Evolutionary conservation across 2,888 invertebrate genomes (phyloP), one percentile per base, ranked within the genome.

Genomic region (Leucania comma): DNA sequence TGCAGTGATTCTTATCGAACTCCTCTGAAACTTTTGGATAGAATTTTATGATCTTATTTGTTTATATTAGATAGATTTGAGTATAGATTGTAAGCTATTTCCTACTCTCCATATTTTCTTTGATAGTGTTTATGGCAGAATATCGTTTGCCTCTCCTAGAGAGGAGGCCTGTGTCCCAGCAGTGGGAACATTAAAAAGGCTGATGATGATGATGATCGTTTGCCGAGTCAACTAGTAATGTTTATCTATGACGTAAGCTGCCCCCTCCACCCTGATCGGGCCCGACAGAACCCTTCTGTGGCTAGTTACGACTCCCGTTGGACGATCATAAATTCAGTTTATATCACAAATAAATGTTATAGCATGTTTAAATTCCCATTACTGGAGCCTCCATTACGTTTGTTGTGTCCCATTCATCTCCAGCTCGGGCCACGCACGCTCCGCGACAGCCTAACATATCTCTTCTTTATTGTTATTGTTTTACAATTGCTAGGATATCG

Each of bases 401-500:
- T 32, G 51, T 24, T 56, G 56, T 60, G 54, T 59, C 22, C 20
- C 10, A 32, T 51, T 64, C 29, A 46, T 54, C 24, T 29, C 5
- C 51, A n/a, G 46, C 12, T 46, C 46, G 17, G 56, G 5, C 42
- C 58, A 17, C n/a, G 54, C 29, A 62, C 26, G 26, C 5, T 22
- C 10, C 14, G 20, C 50, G 24, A 32, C 17, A 26, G 50, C 9
- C 35, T 4, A 54, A 62, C 58, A 46, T 62, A 78, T 65, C 53
- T 46, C 38, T 35, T 29, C n/a, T 46, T 42, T 72, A 54, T 78
- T 57, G 26, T 70, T 63, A 71, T 65, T 62, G 35, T 54, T 62
- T 51, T 53, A 71, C 60, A 61, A 77, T 64, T 46, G 62, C 61
- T 42, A 35, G n/a, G 14, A 35, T 42, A 54, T 26, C 48, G 38